Conservation (phyloP, 30 jellyfish, hydroid and myxozoan species). For the Aurelia aurita region DNA sequence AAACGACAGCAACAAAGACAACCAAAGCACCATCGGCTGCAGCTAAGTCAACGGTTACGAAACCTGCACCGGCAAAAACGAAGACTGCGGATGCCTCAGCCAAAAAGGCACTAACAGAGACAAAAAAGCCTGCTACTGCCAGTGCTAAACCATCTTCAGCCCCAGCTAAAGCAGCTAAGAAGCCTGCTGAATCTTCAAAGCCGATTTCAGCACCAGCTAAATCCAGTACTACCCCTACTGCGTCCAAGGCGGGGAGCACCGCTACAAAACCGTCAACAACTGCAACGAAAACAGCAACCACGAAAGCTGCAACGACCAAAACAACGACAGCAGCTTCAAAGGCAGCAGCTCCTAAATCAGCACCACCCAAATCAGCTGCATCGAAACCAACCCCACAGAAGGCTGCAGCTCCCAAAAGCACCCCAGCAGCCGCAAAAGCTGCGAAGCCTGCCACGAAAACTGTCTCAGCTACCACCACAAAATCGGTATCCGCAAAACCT, state of each 20-base stretch:
- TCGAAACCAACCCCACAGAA: background rate
- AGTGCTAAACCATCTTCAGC: slow-evolving; percentile 63
- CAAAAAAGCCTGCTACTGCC: slow-evolving; percentile 21
- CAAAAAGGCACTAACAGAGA: slow-evolving; percentile 11
- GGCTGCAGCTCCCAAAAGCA: background rate
- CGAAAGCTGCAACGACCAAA: slow-evolving; percentile 26
- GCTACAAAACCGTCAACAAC: slow-evolving; percentile 15
- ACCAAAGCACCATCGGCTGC: slow-evolving; percentile 21
- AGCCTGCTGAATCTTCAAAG: slow-evolving; percentile 41
- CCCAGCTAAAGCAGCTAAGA: slow-evolving; percentile 29
- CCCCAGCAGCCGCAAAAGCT: slow-evolving; percentile 11
- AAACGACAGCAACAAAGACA: slow-evolving; percentile 5
- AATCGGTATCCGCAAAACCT: background rate
- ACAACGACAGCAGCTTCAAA: slow-evolving; percentile 13
- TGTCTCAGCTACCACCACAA: slow-evolving; percentile 6
- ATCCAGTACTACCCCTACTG: slow-evolving; percentile 8
- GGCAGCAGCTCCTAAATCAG: slow-evolving; percentile 10
- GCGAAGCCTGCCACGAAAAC: too few relatives aligned
- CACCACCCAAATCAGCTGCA: slow-evolving; percentile 11
- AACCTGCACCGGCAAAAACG: background rate
- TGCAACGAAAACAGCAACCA: slow-evolving; percentile 14
- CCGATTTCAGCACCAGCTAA: slow-evolving; percentile 64
- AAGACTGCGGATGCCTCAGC: slow-evolving; percentile 18
- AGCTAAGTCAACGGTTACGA: background rate
- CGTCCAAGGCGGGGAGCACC: slow-evolving; percentile 17